Conservation (phyloP, 2,113 vertebrate species). For the Mohoua ochrocephala region DNA sequence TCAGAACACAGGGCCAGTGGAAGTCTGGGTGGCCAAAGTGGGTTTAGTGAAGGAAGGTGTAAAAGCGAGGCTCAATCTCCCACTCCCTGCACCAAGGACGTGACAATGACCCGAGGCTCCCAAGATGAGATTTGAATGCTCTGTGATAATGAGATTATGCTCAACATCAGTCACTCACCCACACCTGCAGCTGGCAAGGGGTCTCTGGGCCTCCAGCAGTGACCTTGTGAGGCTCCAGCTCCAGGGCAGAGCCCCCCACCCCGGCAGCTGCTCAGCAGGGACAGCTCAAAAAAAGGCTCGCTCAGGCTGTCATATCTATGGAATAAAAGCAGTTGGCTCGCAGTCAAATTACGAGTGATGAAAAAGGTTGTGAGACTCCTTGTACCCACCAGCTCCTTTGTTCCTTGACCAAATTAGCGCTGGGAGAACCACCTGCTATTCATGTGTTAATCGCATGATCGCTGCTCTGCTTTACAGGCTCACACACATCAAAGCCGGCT, state of each 20-base stretch:
- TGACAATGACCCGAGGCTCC: background rate
- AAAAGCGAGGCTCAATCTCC: background rate
- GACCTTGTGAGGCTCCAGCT: background rate
- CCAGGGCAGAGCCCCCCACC: background rate
- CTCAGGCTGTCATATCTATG: background rate
- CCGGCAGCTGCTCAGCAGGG: background rate
- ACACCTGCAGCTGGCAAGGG: background rate
- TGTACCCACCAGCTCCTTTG: conserved; percentile 17
- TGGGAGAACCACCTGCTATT: conserved; percentile 31
- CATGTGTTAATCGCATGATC: conserved; percentile 31
- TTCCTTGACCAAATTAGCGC: background rate
- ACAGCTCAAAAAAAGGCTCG: background rate
- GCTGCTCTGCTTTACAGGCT: background rate
- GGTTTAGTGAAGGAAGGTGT: background rate
- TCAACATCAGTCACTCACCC: fast-evolving
- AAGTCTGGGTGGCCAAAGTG: background rate
- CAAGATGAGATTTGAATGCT: background rate
- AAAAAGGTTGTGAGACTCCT: background rate
- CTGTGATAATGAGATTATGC: background rate
- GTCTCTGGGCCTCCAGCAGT: background rate
- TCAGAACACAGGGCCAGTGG: fast-evolving
- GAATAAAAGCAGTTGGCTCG: background rate
- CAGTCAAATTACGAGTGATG: background rate
- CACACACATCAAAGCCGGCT: background rate
- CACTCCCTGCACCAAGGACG: background rate